phyloP scores from a whole-genome alignment of 2,113 vertebrate genomes.

The Leptosomus discolor region DNA sequence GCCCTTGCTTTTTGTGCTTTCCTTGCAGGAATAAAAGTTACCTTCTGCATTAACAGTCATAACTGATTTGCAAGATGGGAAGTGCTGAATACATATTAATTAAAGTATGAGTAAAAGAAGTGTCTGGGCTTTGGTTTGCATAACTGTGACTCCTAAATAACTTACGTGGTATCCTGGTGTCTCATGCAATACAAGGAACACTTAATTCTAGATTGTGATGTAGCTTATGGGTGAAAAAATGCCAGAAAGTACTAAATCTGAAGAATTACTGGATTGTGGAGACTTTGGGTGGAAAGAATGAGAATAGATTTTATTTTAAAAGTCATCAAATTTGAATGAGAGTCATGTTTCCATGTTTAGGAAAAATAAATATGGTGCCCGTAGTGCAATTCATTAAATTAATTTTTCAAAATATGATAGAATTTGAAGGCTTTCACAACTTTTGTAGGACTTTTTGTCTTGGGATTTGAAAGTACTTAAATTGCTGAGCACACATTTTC shows the following conservation, averaged over 20 bases:
- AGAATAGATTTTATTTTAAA: background rate
- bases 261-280: background rate
- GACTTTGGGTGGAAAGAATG: no score
- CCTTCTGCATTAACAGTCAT: rapidly evolving
- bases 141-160: background rate
- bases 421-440: background rate
- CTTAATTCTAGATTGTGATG: background rate
- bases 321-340: background rate
- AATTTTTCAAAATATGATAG: background rate
- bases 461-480: background rate
- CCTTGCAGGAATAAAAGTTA: background rate
- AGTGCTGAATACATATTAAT: background rate
- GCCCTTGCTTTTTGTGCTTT: background rate
- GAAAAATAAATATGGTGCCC: background rate
- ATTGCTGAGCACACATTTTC: background rate
- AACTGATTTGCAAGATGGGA: background rate
- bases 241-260: background rate
- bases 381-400: background rate
- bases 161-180: background rate
- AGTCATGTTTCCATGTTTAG: background rate
- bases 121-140: background rate
- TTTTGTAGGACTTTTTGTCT: background rate
- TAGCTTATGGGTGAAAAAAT: background rate
- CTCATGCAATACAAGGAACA: background rate
- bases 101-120: background rate